phyloP scores from a whole-genome alignment of 1,140 invertebrate genomes.

The Ptiloglossa arizonensis region DNA sequence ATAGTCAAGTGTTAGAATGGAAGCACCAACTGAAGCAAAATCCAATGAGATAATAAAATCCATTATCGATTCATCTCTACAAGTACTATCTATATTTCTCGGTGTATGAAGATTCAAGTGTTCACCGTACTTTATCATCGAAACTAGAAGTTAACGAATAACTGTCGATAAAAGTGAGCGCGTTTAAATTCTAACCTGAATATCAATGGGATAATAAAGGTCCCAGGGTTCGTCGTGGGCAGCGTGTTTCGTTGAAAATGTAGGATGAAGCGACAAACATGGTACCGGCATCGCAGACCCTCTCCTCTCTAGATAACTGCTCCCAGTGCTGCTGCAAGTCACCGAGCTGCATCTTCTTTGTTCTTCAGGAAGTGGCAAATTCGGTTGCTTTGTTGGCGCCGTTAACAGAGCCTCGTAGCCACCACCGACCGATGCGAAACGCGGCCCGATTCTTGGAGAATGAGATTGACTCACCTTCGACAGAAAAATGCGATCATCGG shows the following conservation, averaged over 20 bases:
- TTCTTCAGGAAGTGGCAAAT: conserved; percentile 80
- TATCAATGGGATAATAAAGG: conserved; percentile 88
- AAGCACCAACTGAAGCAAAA: too few relatives aligned
- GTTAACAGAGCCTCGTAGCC: conserved; percentile 87
- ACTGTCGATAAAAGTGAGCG: background rate
- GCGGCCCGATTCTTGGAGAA: conserved; percentile 77
- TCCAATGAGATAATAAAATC: too few relatives aligned
- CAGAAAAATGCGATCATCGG: background rate
- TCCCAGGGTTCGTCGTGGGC: conserved; percentile 83
- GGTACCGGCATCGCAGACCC: conserved; percentile 89
- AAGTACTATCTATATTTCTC: too few relatives aligned
- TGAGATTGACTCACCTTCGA: conserved; percentile 78
- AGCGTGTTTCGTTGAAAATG: conserved; percentile 74
- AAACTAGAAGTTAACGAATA: too few relatives aligned
- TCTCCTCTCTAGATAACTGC: conserved; percentile 89
- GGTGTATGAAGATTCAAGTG: too few relatives aligned
- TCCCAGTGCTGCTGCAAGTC: conserved; percentile 91
- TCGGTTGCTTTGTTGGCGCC: conserved; percentile 82
- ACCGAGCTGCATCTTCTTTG: conserved; percentile 88
- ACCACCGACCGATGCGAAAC: conserved; percentile 87
- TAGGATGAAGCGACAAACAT: conserved; percentile 84
- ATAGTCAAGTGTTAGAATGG: too few relatives aligned
- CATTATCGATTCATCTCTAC: too few relatives aligned
- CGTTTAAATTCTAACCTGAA: conserved; percentile 80
- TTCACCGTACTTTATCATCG: conserved; percentile 11